Conservation (phyloP, 2,113 vertebrate genomes). For the Craseonycteris thonglongyai region DNA sequence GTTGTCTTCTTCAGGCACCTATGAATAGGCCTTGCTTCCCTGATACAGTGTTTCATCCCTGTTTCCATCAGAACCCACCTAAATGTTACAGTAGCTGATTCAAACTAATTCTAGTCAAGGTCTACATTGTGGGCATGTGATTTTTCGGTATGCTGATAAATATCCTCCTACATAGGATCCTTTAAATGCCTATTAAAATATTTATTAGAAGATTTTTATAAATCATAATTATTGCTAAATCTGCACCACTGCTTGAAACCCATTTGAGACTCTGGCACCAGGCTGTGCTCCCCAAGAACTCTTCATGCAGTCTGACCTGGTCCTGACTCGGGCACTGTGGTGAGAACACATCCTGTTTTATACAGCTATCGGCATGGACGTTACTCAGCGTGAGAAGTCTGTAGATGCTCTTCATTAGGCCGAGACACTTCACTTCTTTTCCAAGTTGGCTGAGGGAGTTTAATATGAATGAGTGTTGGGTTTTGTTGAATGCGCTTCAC, state of each 20-base stretch:
- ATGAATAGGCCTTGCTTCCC: neutral
- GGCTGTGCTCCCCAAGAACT: neutral
- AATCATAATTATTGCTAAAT: neutral
- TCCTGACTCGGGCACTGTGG: neutral
- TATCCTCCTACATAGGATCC: neutral
- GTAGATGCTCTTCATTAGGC: neutral
- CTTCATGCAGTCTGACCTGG: neutral
- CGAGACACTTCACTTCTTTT: neutral
- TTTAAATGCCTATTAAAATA: slow-evolving; percentile 2
- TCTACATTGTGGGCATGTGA: neutral
- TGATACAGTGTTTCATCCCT: neutral
- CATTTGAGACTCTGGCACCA: too few species aligned
- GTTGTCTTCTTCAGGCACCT: too few species aligned
- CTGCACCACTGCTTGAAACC: neutral
- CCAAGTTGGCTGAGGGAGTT: neutral
- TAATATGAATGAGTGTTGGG: neutral
- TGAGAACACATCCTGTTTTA: neutral
- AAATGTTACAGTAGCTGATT: neutral
- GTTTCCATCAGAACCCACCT: neutral
- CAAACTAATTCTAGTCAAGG: neutral
- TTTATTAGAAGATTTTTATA: neutral
- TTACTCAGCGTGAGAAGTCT: neutral
- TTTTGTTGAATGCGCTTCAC: neutral
- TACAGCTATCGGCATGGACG: neutral
- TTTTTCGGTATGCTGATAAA: neutral